Conservation (phyloP, 2,797 vertebrate species). For the Bradypodion pumilum region DNA sequence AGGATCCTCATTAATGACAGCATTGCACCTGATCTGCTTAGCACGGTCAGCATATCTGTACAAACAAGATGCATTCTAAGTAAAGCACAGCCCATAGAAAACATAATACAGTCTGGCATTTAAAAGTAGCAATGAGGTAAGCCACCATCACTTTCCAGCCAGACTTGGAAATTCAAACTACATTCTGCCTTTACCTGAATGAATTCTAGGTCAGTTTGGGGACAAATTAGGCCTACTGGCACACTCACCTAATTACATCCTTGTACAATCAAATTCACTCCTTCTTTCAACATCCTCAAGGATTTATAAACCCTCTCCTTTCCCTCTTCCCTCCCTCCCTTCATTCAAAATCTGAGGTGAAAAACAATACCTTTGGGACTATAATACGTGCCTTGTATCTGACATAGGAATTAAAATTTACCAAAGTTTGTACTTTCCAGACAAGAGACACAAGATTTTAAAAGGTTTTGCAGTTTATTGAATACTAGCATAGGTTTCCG, state of each 20-base stretch:
- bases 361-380: neutral
- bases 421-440: neutral
- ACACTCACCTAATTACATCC: neutral
- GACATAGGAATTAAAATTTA: neutral
- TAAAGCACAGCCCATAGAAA: neutral
- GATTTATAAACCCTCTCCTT: neutral
- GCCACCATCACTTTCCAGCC: too few relatives aligned
- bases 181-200: neutral
- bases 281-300: neutral
- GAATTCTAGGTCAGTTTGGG: neutral
- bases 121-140: neutral
- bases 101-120: neutral
- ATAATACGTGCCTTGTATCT: neutral
- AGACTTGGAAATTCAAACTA: neutral
- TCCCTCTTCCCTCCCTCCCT: neutral
- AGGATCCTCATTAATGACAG: conserved; percentile 96
- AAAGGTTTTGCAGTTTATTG: neutral
- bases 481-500: too few relatives aligned
- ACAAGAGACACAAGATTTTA: neutral
- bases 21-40: conserved; percentile 66
- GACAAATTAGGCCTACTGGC: neutral
- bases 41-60: conserved; percentile 68
- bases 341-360: neutral
- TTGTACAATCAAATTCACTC: neutral
- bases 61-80: neutral